Base-by-base conservation (phyloP, 2,888 invertebrate species). In the Crepidodera aurea region DNA sequence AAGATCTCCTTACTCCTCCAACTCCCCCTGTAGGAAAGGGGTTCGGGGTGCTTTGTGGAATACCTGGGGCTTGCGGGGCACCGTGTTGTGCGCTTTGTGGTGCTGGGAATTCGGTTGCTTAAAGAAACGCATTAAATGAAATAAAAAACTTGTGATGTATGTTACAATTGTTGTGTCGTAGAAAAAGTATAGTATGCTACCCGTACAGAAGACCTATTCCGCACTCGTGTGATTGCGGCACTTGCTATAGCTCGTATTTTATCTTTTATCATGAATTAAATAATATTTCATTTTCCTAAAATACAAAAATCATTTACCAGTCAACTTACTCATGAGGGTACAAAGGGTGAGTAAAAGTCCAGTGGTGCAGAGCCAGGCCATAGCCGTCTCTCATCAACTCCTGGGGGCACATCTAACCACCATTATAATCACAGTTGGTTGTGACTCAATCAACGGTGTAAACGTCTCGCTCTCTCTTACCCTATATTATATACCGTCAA, bases 1-100 rank as follows among this genome's bases (percentile, higher is more conserved):
- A 71, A 27, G 79, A 78, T 81, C 84, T 84, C 77, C 87, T 83
- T 63, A 87, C 80, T 70, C 87, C 87, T 71, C 88, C 88, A 73
- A 86, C 84, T 70, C 86, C 86, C 10, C 80, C 79, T 37, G 75
- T 77, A 80, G 84, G 77, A 81, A 84, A 77, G 79, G 84, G 71
- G 44, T 76, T 82, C 79, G 84, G 83, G 78, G 85, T 84, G 80
- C 84, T 73, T 19, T 77, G 76, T 6, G 79, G 79, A 10, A 79
- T 78, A 56, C 84, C 83, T 12, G 44, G 44, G 53, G 84, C 82
- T 48, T 71, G 71, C 80, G 84, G 77, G 80, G 82, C 82, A 44
- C 81, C 83, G 83, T 87, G 87, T 18, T 57, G 57, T 75, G 85
- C 84, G 77, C 85, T 84, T 69, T 84, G 83, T 13, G 84, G 83